A percentile compares a stretch with the other conserved stretches of the same genome.
Conservation (phyloP, 2,113 vertebrate species). For the Grallaria varia region DNA sequence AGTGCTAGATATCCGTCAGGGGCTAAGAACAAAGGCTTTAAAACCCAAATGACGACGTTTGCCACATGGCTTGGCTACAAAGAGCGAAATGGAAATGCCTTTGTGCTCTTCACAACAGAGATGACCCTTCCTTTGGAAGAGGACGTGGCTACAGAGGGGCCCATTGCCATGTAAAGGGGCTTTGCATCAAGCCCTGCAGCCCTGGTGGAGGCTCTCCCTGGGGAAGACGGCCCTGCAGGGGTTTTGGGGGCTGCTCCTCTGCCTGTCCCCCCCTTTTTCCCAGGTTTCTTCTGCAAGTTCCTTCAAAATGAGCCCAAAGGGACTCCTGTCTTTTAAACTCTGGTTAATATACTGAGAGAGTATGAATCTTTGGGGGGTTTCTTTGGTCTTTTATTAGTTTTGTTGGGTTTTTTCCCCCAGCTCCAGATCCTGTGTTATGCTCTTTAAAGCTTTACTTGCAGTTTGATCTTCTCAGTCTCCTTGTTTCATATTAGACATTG, state of each 20-base stretch:
- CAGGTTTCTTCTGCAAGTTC: not conserved
- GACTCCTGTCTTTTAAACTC: not conserved
- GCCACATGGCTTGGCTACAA: not conserved
- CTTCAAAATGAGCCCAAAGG: not conserved
- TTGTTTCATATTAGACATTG: not conserved
- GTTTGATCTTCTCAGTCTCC: not conserved
- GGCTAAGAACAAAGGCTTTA: constrained; percentile 26
- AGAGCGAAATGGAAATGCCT: not conserved
- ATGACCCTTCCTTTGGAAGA: not conserved
- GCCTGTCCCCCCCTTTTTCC: not conserved
- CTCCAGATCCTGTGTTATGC: not conserved
- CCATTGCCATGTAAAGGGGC: not conserved
- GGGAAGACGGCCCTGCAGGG: not conserved
- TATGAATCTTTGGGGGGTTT: not conserved
- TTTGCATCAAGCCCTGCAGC: not conserved
- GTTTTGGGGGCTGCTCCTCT: not conserved
- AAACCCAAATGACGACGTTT: not conserved
- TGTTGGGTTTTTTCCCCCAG: not conserved
- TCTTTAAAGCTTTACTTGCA: not conserved
- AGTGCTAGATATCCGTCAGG: not conserved
- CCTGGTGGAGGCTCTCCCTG: not conserved
- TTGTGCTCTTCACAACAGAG: not conserved
- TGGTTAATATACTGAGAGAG: not conserved
- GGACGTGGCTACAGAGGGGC: not conserved
- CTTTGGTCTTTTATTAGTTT: not conserved